Evolutionary conservation across 2,113 vertebrate species (phyloP), one percentile per base, ranked within the genome.

Genomic region (Xyrauchen texanus): DNA sequence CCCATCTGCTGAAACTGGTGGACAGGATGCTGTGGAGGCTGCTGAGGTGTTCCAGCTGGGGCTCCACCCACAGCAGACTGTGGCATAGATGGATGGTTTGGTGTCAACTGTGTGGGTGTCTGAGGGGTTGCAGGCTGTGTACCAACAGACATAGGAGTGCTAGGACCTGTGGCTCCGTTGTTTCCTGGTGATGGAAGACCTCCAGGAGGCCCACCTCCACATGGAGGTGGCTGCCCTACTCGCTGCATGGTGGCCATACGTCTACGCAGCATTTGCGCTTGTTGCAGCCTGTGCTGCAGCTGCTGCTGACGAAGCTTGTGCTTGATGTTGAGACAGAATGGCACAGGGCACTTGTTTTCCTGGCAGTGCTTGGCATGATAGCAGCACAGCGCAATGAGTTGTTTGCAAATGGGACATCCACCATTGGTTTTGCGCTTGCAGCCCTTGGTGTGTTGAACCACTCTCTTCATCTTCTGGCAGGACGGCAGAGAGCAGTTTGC

Each of bases 331-430:
- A 99, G 95, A 85, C 97, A 99, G 91, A 99, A 99, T 1, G 97
- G 97, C 88, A 99, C 97, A 0, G 97, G 97, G 84, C 97, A 99
- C 89, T 99, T 99, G 92, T 97, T 98, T 93, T 99, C 97, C 91
- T 98, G 97, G 92, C 97, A 99, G 94, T 98, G 97, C 90, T 99
- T 99, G 75, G 97, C 97, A 0, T 99, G 97, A 87, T 98, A 99
- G 92, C 97, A 99, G 90, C 97, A 99, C 60, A 99, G 93, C 8
- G 97, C 97, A 0, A 99, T 99, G 81, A 99, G 97, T 83, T 99
- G 97, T 89, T 98, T 99, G 93, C 97, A 99, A 83, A 99, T 96
- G 70, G 97, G 97, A 85, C 97, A 98, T 6, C 97, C 97, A 0
- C 97, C 97, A 0, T 98, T 99, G 15, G 97, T 98, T 85, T 99